Percentiles rank a stretch among this genome's conserved stretches.
phyloP scores from a whole-genome alignment of 2,888 invertebrate genomes.

The Agrypnus murinus region DNA sequence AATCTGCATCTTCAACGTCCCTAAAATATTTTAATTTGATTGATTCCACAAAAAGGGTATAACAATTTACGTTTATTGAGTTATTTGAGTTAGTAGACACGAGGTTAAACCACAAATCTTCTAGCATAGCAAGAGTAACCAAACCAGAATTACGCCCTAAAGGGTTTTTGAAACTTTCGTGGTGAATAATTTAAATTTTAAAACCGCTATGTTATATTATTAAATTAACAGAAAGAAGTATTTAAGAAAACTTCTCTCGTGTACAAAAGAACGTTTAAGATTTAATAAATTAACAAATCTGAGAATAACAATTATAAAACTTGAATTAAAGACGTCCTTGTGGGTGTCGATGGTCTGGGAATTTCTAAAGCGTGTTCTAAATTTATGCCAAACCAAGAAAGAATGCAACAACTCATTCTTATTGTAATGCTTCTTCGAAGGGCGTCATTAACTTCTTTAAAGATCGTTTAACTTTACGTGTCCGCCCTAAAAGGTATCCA shows the following conservation, averaged over 20 bases:
- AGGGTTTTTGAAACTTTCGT: not conserved
- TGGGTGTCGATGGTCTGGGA: conserved; percentile 26
- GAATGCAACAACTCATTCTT: conserved; percentile 4
- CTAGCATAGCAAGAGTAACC: conserved; percentile 2
- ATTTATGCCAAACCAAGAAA: conserved; percentile 25
- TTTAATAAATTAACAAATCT: conserved; percentile 15
- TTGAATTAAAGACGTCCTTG: conserved; percentile 29
- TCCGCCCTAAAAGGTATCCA: too few species aligned
- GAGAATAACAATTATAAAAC: conserved; percentile 26
- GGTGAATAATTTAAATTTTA: conserved; percentile 6
- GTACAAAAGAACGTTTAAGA: not conserved
- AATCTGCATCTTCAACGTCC: not conserved
- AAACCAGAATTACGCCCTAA: conserved; percentile 15
- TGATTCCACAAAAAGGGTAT: not conserved
- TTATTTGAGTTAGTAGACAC: conserved; percentile 9
- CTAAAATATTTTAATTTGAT: not conserved
- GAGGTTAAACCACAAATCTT: conserved; percentile 16
- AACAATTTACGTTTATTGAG: not conserved
- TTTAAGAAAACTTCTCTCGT: conserved; percentile 4
- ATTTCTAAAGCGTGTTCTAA: conserved; percentile 26
- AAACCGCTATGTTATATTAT: not conserved
- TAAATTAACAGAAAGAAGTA: not conserved
- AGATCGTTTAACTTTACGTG: not conserved
- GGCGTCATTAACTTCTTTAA: conserved; percentile 7
- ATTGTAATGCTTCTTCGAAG: conserved; percentile 10